phyloP scores from a whole-genome alignment of 2,113 vertebrate species.

The Odobenus rosmarus region DNA sequence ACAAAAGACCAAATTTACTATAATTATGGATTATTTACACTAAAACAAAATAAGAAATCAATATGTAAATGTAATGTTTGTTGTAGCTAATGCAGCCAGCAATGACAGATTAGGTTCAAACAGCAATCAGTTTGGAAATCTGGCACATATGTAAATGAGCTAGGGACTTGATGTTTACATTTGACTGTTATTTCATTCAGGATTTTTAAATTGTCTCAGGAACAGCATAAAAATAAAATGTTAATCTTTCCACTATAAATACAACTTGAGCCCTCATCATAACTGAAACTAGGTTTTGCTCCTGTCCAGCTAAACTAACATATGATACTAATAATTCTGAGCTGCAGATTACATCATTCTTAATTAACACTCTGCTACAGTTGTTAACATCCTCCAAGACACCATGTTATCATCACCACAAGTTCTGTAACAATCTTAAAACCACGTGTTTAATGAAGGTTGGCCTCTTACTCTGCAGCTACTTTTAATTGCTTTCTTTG shows the following conservation, averaged over 20 bases:
- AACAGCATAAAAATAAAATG: conserved; percentile 87
- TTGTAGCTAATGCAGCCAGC: conserved; percentile 97
- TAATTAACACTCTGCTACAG: conserved; percentile 89
- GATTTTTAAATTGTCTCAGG: conserved; percentile 88
- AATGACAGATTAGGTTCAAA: conserved; percentile 91
- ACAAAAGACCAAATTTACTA: conserved; percentile 99
- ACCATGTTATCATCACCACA: conserved; percentile 77
- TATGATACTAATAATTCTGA: conserved; percentile 80
- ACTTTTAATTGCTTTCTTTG: conserved; percentile 79
- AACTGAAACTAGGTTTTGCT: conserved; percentile 83
- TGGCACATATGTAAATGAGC: conserved; percentile 90
- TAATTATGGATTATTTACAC: conserved; percentile 99
- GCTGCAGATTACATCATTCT: conserved; percentile 82
- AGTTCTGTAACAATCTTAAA: conserved; percentile 79
- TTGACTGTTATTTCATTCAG: conserved; percentile 87
- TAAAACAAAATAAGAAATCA: conserved; percentile 99
- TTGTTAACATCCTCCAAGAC: conserved; percentile 81
- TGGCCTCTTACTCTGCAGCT: conserved; percentile 60
- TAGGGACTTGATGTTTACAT: conserved; percentile 86
- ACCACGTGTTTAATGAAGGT: conserved; percentile 62
- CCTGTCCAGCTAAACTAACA: conserved; percentile 85
- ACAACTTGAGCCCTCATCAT: conserved; percentile 80
- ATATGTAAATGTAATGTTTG: conserved; percentile 99
- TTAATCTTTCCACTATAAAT: conserved; percentile 84
- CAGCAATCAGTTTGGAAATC: conserved; percentile 89